phyloP scores from a whole-genome alignment of 1,140 invertebrate genomes.

The Thrips palmi region DNA sequence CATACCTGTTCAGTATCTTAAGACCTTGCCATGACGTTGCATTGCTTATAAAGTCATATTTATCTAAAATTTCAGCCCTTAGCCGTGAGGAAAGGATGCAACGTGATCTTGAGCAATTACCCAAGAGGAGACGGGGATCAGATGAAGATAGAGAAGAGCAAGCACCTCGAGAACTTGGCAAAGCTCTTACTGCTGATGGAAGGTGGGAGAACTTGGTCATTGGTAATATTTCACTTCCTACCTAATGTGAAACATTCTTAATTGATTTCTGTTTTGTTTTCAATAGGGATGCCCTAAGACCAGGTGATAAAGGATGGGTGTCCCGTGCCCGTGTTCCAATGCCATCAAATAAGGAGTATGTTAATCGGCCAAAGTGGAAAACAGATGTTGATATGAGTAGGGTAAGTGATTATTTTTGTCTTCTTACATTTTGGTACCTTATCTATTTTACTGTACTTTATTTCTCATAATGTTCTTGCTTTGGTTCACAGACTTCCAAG shows the following conservation, averaged over 20 bases:
- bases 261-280: neutral
- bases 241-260: too few species aligned
- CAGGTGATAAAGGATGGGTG: constrained; percentile 92
- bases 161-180: constrained; percentile 2
- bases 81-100: constrained; percentile 73
- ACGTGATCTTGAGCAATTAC: constrained; percentile 75
- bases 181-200: constrained; percentile 5
- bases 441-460: neutral
- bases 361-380: constrained; percentile 82
- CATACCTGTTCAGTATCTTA: neutral
- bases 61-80: constrained; percentile 33
- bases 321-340: constrained; percentile 82
- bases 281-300: constrained; percentile 45
- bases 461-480: constrained; percentile 8
- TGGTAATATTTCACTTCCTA: too few species aligned
- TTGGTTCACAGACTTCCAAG: constrained; percentile 41
- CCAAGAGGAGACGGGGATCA: constrained; percentile 40
- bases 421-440: neutral
- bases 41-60: neutral
- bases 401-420: constrained; percentile 27
- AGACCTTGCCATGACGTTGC: constrained; percentile 7
- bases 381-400: constrained; percentile 67
- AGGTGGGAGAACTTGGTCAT: too few species aligned
- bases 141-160: constrained; percentile 14
- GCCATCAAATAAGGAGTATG: constrained; percentile 93